Base-by-base conservation (phyloP, 1,140 invertebrate genomes). In the Copidosoma floridanum region DNA sequence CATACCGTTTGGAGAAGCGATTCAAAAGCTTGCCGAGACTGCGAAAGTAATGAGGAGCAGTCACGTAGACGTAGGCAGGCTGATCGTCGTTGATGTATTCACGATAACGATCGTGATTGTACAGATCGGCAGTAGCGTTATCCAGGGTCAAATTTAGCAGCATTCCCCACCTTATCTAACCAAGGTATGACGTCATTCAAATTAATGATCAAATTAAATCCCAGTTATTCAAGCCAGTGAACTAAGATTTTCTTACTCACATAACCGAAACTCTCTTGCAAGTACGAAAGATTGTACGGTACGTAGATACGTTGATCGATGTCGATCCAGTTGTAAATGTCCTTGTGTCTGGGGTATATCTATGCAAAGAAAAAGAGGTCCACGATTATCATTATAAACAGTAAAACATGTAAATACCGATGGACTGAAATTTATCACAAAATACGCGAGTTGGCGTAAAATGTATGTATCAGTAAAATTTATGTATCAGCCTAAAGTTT, bases 261-360 rank as follows among this genome's bases (percentile, higher is more conserved):
- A 72, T 76, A 79, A 70, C 65, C 68, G 55, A 76, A 79, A 50
- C 61, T 73, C 37, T 77, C 71, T 59, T 79, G 77, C 11, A 79
- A 69, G 57, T 75, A 66, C 47, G 74, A 68, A 46, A 77, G 62
- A 60, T 79, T 79, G 59, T 74, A 76, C 29, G 69, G 71, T 29
- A 77, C 67, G 61, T 74, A 79, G n/a, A 72, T 68, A 37, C 74
- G 65, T 52, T 79, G 74, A 57, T 77, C 72, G 16, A 76, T 67
- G 53, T 77, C 72, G 44, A 76, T 69, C 71, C 73, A 74, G 35
- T 71, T 74, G 62, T 78, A 76, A 1, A 79, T 69, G 43, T 80
- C 77, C 61, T 79, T 80, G 65, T 79, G 72, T 46, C 76, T 71
- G 16, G 78, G 78, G 63, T 73, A 77, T 29, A 77, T 74, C 76